Evolutionary conservation across 2,113 vertebrate genomes (phyloP), one percentile per base, ranked within the genome.

Genomic region (Burhinus bistriatus): DNA sequence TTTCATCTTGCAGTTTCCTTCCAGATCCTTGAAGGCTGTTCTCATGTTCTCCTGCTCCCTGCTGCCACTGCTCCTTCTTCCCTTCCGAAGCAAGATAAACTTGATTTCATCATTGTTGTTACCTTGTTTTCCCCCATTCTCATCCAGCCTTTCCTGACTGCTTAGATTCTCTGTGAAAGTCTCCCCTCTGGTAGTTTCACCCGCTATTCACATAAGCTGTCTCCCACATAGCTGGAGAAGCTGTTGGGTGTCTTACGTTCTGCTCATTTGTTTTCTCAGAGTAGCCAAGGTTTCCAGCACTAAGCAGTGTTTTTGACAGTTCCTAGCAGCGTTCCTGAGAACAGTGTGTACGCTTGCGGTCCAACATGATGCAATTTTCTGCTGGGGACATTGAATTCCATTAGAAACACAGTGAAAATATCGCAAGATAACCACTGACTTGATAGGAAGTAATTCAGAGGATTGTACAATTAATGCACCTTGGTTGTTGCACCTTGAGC

Each of bases 201-300:
- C n/a, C 59, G 27, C 2, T 0, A 1, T 82, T 93, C 47, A 9
- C 0, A 1, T 58, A 52, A 90, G 34, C 71, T 23, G 9, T 85
- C 34, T 92, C 66, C 54, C 30, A 9, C 1, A 0, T 76, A 89
- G n/a, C 47, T 68, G 38, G 22, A 75, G 49, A 20, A 19, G 32
- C 38, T 72, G 15, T 11, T 70, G 49, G 4, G 17, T 70, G 34
- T 3, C 27, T 83, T 93, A 70, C 72, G 10, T 85, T 80, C 52
- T 61, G 11, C 51, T 96, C 1, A 0, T 87, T 65, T 85, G 30
- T 58, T 88, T 90, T 90, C 70, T 69, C 36, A 45, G 22, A 40
- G 34, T 38, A 86, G 36, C 66, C 40, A 29, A 78, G 17, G 15
- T 49, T 93, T 64, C 66, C 36, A 69, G 17, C 22, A 9, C 32